These are phyloP conservation scores for Pseudonaja textilis DNA, from an alignment of 2,113 vertebrate genomes.

Conservation along the genomic window DNA sequence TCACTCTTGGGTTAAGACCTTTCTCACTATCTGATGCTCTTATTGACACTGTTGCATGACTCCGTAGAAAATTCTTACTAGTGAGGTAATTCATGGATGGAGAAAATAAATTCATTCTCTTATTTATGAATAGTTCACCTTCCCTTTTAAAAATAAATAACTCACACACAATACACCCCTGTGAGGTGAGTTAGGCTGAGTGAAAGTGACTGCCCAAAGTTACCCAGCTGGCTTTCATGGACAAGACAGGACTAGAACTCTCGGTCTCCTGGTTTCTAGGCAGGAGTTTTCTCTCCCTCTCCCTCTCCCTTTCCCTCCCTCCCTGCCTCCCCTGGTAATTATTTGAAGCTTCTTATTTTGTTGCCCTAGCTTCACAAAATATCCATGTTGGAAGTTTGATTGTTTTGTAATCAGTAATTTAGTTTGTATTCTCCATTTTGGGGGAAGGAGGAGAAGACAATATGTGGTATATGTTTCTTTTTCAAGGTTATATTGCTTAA, in stretches of 20 bases:
- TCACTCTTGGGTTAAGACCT: background rate
- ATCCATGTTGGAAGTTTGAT: background rate
- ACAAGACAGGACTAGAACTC: background rate
- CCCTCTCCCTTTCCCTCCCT: background rate
- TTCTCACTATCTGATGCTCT: background rate
- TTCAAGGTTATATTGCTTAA: background rate
- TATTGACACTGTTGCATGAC: background rate
- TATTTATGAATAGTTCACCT: background rate
- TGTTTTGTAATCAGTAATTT: background rate
- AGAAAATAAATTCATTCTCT: background rate
- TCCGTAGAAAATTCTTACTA: background rate
- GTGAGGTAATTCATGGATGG: background rate
- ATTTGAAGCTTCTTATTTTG: background rate
- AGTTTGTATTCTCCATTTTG: background rate
- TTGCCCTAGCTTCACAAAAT: background rate
- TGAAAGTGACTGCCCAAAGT: background rate
- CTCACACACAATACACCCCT: background rate
- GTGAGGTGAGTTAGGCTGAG: background rate
- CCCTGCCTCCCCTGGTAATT: background rate
- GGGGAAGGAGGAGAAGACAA: background rate
- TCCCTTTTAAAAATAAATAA: background rate
- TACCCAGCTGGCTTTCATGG: background rate
- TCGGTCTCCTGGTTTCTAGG: background rate
- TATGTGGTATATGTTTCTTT: background rate
- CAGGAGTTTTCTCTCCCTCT: background rate